Evolutionary conservation across 2,888 invertebrate genomes (phyloP).

Genomic region (Zonitis immaculata): DNA sequence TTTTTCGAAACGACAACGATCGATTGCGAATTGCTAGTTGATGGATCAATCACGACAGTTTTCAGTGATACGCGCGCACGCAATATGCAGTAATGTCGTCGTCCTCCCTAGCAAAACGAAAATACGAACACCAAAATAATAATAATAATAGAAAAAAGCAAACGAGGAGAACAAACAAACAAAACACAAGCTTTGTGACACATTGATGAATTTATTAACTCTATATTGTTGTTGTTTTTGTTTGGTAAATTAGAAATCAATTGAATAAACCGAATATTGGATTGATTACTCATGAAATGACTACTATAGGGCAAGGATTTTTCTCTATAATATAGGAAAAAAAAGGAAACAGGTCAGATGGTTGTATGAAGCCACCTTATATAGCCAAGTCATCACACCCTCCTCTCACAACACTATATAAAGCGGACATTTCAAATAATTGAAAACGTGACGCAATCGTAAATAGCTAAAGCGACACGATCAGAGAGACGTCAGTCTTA

Average conservation of each 20-base stretch:
- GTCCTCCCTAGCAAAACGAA: background rate
- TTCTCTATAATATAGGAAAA: background rate
- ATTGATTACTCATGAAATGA: too few species aligned
- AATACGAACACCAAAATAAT: background rate
- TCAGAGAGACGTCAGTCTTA: background rate
- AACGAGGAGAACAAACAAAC: too few species aligned
- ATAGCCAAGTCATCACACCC: background rate
- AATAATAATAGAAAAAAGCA: too few species aligned
- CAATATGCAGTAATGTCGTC: slow-evolving; percentile 7
- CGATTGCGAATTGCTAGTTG: slow-evolving; percentile 9
- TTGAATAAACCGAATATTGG: too few species aligned
- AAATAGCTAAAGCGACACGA: slow-evolving; percentile 6
- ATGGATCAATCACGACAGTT: slow-evolving; percentile 14
- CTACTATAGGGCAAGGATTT: background rate
- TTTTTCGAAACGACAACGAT: background rate
- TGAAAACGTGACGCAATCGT: slow-evolving; percentile 19
- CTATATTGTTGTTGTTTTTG: background rate
- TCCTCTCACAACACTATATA: background rate
- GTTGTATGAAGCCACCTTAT: background rate
- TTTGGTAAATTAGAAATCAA: too few species aligned
- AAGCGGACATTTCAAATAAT: slow-evolving; percentile 12
- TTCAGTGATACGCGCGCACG: slow-evolving; percentile 10
- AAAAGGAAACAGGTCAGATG: background rate
- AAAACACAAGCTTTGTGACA: too few species aligned
- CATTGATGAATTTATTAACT: slow-evolving; percentile 16